phyloP scores from a whole-genome alignment of 2,888 invertebrate genomes.

The Pediacus dermestoides region DNA sequence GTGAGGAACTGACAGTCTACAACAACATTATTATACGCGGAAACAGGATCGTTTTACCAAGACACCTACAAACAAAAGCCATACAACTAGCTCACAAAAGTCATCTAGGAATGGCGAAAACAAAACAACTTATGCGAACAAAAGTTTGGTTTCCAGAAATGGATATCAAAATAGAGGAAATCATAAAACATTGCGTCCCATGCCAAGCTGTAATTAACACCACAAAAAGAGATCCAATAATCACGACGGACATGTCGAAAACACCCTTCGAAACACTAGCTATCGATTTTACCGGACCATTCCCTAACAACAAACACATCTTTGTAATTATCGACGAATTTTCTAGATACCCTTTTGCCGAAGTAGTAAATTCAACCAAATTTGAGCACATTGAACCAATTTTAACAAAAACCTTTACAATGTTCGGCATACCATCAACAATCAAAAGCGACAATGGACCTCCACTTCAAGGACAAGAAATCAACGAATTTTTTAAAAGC shows the following conservation, averaged over 20 bases:
- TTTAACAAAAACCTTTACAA: too few species aligned
- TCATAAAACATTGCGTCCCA: neutral
- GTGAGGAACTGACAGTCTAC: neutral
- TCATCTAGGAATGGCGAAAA: conserved; percentile 5
- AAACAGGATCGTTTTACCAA: conserved; percentile 1
- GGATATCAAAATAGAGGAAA: neutral
- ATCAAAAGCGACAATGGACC: too few species aligned
- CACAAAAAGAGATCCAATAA: neutral
- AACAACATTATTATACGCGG: neutral
- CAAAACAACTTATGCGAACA: neutral
- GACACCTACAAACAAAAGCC: neutral
- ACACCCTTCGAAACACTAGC: too few species aligned
- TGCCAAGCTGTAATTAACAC: conserved; percentile 2
- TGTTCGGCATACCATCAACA: too few species aligned
- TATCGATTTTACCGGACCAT: too few species aligned
- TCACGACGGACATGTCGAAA: too few species aligned
- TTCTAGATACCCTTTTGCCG: too few species aligned
- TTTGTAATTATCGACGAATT: neutral
- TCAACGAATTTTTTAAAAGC: too few species aligned
- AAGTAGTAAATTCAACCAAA: too few species aligned
- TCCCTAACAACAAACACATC: too few species aligned
- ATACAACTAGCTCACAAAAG: conserved; percentile 1
- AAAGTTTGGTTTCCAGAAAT: conserved; percentile 5
- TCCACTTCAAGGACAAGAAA: too few species aligned
- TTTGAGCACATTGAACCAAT: too few species aligned